Base-by-base conservation (phyloP, 1,140 invertebrate species). In the Luehdorfia chinensis region DNA sequence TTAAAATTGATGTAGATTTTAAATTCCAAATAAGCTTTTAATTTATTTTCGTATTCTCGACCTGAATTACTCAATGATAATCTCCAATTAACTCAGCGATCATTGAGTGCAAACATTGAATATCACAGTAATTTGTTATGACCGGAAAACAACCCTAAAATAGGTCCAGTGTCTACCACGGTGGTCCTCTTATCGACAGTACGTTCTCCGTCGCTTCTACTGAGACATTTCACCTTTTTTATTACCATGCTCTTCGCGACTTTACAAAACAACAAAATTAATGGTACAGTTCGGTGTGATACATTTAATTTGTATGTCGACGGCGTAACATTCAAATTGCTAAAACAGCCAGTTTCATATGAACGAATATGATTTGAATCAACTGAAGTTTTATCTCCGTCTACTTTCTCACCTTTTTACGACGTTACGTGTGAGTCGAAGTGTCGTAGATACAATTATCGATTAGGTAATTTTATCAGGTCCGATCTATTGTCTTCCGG, bases 211-310 rank as follows among this genome's bases (percentile, higher is more conserved):
- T 71, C 75, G 73, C 75, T 77, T 79, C 73, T 70, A 80, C 75
- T 78, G 64, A 84, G 77, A 81, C 81, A 81, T 83, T 81, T 85
- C 77, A 85, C 69, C 78, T 83, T 85, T 84, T 85, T 85, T 83
- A 85, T 79, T 79, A 53, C 81, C 57, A 53, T 61, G 72, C 74
- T 81, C 76, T 83, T 84, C 74, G 80, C 80, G 70, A 84, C 69
- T 80, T 65, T 48, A 73, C 66, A 49, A 50, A 33, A 61, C 44
- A 14, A 66, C 60, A 41, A 65, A 50, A 23, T 1, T 39, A 25
- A 15, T 39, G 45, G 19, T 58, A 47, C 50, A 32, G 11, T 31
- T 33, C 32, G 25, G 8, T 21, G 12, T n/a, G 27, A 16, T 7
- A 18, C 12, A n/a, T 0, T 7, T 27, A n/a, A 23, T 8, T 13